A percentile compares a stretch with the other conserved stretches of the same genome.
These are phyloP conservation scores for Platypus cylindrus DNA, from an alignment of 2,888 invertebrate genomes.

Conservation along the genomic window DNA sequence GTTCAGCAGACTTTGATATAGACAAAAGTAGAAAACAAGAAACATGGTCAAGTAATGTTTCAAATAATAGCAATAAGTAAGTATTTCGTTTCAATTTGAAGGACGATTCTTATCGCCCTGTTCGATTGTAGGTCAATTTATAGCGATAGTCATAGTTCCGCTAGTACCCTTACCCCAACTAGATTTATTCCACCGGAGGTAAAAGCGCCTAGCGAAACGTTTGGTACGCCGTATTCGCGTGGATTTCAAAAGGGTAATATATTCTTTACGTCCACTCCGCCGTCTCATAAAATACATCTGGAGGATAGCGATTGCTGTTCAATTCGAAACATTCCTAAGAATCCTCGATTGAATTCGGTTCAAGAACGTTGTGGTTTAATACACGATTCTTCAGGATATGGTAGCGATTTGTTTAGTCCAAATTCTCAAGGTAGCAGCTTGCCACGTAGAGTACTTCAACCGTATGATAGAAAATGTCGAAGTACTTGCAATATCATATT, in stretches of 20 bases:
- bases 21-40: conserved; percentile 3
- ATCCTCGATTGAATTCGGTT: conserved; percentile 21
- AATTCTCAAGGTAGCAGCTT: conserved; percentile 26
- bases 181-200: conserved; percentile 10
- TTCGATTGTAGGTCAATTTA: conserved; percentile 11
- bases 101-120: background rate
- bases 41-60: conserved; percentile 8
- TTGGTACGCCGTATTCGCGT: conserved; percentile 9
- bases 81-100: background rate
- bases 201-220: conserved; percentile 13
- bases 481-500: conserved; percentile 59
- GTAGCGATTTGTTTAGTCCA: conserved; percentile 40
- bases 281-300: conserved; percentile 16
- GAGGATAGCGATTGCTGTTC: background rate
- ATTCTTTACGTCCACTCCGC: conserved; percentile 40
- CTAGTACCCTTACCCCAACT: conserved; percentile 7
- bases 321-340: conserved; percentile 24
- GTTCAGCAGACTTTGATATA: conserved; percentile 7
- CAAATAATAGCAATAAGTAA: conserved; percentile 13
- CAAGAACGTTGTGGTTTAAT: conserved; percentile 7
- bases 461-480: conserved; percentile 42
- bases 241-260: conserved; percentile 42
- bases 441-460: conserved; percentile 26
- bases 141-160: conserved; percentile 5
- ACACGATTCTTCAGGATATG: conserved; percentile 34